A percentile compares a stretch with the other conserved stretches of the same genome.
Evolutionary conservation across 2,888 invertebrate species (phyloP).

Genomic region (Nomada fabriciana): DNA sequence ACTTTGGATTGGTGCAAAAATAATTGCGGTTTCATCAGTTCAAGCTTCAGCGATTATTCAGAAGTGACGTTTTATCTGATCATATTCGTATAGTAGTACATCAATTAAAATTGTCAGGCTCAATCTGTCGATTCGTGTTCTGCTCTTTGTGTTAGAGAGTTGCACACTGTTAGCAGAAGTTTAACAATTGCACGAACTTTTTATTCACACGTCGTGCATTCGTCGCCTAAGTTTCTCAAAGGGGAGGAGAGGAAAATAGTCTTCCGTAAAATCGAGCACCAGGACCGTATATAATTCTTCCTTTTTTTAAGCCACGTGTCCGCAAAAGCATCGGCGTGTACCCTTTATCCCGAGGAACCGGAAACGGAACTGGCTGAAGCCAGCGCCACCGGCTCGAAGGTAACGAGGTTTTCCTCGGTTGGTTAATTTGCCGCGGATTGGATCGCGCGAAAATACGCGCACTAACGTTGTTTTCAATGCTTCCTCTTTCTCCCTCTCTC

Average conservation of each 20-base stretch:
- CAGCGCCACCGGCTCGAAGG: constrained; percentile 68
- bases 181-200: too few species aligned
- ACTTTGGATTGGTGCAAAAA: too few species aligned
- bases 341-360: constrained; percentile 70
- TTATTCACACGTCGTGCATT: too few species aligned
- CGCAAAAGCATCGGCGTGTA: constrained; percentile 25
- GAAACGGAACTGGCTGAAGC: constrained; percentile 69
- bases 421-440: constrained; percentile 78
- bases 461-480: constrained; percentile 72
- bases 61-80: too few species aligned
- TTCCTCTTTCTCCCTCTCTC: constrained; percentile 39
- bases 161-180: too few species aligned
- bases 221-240: background rate
- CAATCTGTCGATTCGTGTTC: too few species aligned
- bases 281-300: background rate
- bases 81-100: too few species aligned
- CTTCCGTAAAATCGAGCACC: constrained; percentile 32
- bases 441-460: constrained; percentile 78
- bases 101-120: too few species aligned
- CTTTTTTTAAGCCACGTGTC: constrained; percentile 34
- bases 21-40: too few species aligned
- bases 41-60: too few species aligned
- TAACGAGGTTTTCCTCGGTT: constrained; percentile 78
- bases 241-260: background rate
- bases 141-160: too few species aligned